Conservation (phyloP, 2,113 vertebrate genomes). For the Ploceus nigricollis region DNA sequence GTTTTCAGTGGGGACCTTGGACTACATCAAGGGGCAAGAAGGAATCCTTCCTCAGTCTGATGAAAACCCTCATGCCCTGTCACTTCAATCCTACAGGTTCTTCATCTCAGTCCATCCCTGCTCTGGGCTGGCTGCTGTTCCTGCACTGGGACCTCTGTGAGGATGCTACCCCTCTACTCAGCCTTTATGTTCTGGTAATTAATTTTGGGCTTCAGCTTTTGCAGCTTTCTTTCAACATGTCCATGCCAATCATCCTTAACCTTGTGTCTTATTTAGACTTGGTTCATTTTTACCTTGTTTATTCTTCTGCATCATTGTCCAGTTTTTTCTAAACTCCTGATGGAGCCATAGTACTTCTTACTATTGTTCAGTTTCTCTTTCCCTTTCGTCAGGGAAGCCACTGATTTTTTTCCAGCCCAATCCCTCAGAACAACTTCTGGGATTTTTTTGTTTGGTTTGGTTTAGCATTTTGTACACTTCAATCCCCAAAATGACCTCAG, state of each 20-base stretch:
- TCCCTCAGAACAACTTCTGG: not conserved
- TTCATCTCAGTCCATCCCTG: not conserved
- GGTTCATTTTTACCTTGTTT: not conserved
- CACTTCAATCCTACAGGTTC: not conserved
- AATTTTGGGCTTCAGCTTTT: not conserved
- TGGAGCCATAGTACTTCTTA: not conserved
- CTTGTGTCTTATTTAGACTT: not conserved
- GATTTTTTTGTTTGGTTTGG: not conserved
- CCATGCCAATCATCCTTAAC: not conserved
- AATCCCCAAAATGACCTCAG: accelerated
- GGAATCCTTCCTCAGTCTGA: not conserved
- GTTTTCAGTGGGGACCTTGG: not conserved
- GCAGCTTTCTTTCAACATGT: not conserved
- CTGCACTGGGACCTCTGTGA: not conserved
- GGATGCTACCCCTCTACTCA: not conserved
- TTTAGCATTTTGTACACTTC: not conserved
- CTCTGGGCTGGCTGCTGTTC: not conserved
- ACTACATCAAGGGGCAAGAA: not conserved
- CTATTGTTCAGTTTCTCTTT: not conserved
- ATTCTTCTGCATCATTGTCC: not conserved
- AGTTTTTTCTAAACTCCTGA: not conserved
- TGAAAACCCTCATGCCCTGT: not conserved
- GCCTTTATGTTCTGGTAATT: not conserved
- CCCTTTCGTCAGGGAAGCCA: not conserved
- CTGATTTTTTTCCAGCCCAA: not conserved